phyloP scores from a whole-genome alignment of 2,113 vertebrate genomes.

The Grus americana region DNA sequence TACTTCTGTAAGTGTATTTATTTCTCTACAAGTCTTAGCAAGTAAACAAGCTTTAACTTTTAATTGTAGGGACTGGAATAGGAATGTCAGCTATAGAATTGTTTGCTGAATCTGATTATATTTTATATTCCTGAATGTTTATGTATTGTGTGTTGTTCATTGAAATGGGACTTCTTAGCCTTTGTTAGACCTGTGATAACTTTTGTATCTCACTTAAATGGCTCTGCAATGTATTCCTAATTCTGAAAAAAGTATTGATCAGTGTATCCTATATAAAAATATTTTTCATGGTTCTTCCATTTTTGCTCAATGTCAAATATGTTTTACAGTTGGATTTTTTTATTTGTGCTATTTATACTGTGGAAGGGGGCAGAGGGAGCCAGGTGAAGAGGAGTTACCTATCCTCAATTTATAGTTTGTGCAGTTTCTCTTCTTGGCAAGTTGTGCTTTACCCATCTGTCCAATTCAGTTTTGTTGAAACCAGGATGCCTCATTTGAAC shows the following conservation, averaged over 20 bases:
- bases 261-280: not conserved
- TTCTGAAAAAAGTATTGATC: not conserved
- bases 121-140: not conserved
- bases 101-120: not conserved
- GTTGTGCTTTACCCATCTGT: not conserved
- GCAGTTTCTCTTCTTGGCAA: not conserved
- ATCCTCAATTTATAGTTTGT: not conserved
- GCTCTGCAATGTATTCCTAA: not conserved
- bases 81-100: not conserved
- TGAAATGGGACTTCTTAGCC: not conserved
- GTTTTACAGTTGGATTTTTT: not conserved
- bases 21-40: not conserved
- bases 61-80: not conserved
- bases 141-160: not conserved
- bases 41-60: not conserved
- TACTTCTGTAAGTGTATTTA: not conserved
- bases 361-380: not conserved
- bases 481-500: constrained; percentile 63
- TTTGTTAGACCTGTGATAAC: not conserved
- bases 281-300: not conserved
- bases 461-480: constrained; percentile 18
- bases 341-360: not conserved
- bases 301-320: not conserved
- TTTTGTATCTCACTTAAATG: not conserved
- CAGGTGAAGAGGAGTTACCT: not conserved